These are phyloP conservation scores for Melanotaenia boesemani DNA, from an alignment of 2,797 vertebrate species.

Conservation along the genomic window DNA sequence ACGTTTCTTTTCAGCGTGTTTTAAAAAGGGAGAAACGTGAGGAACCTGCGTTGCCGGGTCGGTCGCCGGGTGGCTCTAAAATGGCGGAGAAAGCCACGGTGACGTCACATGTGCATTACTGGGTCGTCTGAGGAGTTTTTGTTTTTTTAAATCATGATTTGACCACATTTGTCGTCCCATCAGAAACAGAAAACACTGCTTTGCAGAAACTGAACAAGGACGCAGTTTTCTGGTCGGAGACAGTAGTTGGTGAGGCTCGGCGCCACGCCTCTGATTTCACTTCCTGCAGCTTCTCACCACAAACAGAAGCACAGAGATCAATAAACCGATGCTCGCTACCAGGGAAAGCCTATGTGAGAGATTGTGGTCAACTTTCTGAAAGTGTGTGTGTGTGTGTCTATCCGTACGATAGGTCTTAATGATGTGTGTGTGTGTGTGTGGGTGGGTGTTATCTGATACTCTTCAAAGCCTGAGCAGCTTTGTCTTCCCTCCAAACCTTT, in stretches of 20 bases:
- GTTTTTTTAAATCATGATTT: too few species aligned
- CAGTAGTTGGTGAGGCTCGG: background rate
- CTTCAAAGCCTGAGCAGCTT: background rate
- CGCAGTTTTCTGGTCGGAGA: background rate
- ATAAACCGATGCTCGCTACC: conserved; percentile 6
- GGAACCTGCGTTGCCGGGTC: too few species aligned
- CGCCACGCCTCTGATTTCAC: conserved; percentile 14
- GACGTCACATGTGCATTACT: too few species aligned
- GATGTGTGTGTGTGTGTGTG: background rate
- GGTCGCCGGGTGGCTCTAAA: too few species aligned
- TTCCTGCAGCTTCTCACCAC: conserved; percentile 34
- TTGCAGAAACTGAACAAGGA: background rate
- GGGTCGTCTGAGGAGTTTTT: too few species aligned
- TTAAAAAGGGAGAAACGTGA: too few species aligned
- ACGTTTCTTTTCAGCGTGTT: too few species aligned
- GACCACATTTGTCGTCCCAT: too few species aligned
- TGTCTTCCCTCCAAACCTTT: background rate
- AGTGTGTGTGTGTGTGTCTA: background rate
- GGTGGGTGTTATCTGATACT: background rate
- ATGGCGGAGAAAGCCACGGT: too few species aligned
- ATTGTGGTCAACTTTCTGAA: background rate
- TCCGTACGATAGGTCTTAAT: background rate
- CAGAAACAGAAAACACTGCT: too few species aligned
- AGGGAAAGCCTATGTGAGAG: conserved; percentile 5
- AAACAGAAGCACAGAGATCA: conserved; percentile 22